These are phyloP conservation scores for Leptura quadrifasciata DNA, from an alignment of 2,888 invertebrate genomes.

Conservation along the genomic window DNA sequence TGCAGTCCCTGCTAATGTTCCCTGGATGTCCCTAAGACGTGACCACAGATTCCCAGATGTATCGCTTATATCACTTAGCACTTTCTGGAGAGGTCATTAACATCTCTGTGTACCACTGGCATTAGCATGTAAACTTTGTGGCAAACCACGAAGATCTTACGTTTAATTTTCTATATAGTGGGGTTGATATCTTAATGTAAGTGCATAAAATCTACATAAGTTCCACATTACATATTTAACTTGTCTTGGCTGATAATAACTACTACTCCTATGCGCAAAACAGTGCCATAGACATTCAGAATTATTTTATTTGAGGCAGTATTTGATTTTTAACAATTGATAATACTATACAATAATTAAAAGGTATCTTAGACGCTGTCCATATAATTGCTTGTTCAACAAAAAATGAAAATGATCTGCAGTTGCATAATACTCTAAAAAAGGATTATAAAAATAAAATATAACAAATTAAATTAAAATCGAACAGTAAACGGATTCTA, in stretches of 20 bases:
- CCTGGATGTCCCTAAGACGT: slow-evolving; percentile 68
- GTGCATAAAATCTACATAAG: not conserved
- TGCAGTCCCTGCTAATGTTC: slow-evolving; percentile 66
- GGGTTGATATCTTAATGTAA: slow-evolving; percentile 16
- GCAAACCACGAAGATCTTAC: slow-evolving; percentile 50
- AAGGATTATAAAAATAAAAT: too few relatives aligned
- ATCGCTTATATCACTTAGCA: slow-evolving; percentile 72
- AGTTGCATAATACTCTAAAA: too few relatives aligned
- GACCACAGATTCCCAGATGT: slow-evolving; percentile 70
- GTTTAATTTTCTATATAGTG: slow-evolving; percentile 22
- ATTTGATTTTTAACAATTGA: too few relatives aligned
- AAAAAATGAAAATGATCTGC: too few relatives aligned
- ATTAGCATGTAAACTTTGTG: slow-evolving; percentile 57
- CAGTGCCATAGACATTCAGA: too few relatives aligned
- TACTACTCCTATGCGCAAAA: too few relatives aligned
- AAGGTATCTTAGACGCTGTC: too few relatives aligned
- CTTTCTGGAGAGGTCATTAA: slow-evolving; percentile 63
- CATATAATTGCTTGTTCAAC: too few relatives aligned
- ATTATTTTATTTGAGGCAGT: too few relatives aligned
- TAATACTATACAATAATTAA: too few relatives aligned
- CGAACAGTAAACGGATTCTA: too few relatives aligned
- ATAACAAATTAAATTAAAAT: too few relatives aligned
- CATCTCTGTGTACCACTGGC: slow-evolving; percentile 49
- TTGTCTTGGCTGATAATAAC: not conserved
- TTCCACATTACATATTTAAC: not conserved